Conservation (phyloP, 2,797 vertebrate species). For the Pantherophis alleghaniensis region DNA sequence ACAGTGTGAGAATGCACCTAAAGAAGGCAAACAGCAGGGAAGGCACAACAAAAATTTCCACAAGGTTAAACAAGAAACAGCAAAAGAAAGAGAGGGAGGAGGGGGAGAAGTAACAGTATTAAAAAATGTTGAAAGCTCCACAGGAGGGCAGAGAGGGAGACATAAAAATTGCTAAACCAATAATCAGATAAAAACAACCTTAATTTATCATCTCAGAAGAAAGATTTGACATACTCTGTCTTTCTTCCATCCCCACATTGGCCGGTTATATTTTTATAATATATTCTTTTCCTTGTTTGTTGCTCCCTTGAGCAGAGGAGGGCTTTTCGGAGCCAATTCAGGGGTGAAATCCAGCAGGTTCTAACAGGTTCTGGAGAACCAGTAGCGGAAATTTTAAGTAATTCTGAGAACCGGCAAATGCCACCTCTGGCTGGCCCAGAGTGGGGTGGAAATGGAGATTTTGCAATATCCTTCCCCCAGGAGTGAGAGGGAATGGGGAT, state of each 20-base stretch:
- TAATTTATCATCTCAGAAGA: neutral
- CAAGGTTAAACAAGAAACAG: slow-evolving; percentile 27
- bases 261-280: neutral
- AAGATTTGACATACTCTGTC: neutral
- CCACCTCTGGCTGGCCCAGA: no score
- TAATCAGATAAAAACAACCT: neutral
- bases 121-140: slow-evolving; percentile 16
- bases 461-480: no score
- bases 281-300: neutral
- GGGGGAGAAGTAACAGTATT: slow-evolving; percentile 1
- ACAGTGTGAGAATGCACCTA: neutral
- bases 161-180: slow-evolving; percentile 1
- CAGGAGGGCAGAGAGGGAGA: neutral
- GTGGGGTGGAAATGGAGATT: no score
- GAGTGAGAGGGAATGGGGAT: no score
- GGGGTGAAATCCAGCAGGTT: no score
- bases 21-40: slow-evolving; percentile 18
- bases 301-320: neutral
- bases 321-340: neutral
- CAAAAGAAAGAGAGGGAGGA: neutral
- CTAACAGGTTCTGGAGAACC: no score
- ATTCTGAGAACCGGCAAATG: no score
- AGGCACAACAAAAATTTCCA: slow-evolving; percentile 15
- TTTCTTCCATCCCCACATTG: neutral
- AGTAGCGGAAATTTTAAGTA: no score